Percentiles rank a stretch among this genome's conserved stretches.
These are phyloP conservation scores for Leiothrix lutea DNA, from an alignment of 2,113 vertebrate genomes.

Conservation along the genomic window DNA sequence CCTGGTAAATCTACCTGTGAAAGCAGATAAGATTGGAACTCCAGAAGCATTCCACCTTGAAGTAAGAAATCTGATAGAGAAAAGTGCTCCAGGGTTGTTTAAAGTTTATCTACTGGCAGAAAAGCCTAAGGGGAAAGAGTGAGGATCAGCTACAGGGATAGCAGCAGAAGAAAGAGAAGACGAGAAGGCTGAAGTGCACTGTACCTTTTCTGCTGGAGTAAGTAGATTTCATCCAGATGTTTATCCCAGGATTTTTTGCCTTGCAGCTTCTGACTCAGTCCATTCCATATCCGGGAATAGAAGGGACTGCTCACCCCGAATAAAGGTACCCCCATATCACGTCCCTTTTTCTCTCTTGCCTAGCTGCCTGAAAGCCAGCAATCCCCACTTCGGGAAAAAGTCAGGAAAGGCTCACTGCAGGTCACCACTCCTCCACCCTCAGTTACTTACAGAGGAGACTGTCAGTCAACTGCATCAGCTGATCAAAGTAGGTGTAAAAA, in stretches of 20 bases:
- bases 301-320: conserved; percentile 48
- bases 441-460: background rate
- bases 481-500: background rate
- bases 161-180: background rate
- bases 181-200: background rate
- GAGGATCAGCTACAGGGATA: background rate
- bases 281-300: conserved; percentile 60
- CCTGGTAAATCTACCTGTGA: background rate
- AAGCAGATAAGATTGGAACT: conserved; percentile 53
- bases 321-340: conserved; percentile 66
- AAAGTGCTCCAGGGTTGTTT: conserved; percentile 19
- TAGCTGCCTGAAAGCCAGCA: background rate
- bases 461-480: background rate
- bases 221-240: conserved; percentile 63
- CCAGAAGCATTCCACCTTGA: conserved; percentile 43
- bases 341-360: background rate
- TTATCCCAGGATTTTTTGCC: conserved; percentile 54
- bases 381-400: background rate
- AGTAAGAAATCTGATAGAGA: conserved; percentile 47
- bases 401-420: background rate
- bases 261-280: conserved; percentile 40
- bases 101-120: conserved; percentile 48
- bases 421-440: background rate
- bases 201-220: conserved; percentile 77
- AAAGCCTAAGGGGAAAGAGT: background rate